phyloP scores from a whole-genome alignment of 2,797 vertebrate genomes.

The Argentina silus region DNA sequence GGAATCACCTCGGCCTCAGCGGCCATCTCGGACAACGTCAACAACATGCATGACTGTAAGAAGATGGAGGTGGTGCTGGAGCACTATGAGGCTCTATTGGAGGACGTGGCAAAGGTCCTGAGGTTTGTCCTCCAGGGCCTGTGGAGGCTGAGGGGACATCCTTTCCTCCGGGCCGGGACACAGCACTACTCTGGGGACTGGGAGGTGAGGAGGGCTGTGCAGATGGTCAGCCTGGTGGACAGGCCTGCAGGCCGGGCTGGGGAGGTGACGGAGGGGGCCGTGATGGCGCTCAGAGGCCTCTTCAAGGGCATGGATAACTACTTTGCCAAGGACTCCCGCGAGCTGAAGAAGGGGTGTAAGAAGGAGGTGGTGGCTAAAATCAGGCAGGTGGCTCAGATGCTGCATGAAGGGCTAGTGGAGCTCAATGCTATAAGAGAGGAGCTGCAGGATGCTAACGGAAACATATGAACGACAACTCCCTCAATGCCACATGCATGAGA shows the following conservation, averaged over 20 bases:
- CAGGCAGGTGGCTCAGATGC: conserved; percentile 55
- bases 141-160: conserved; percentile 67
- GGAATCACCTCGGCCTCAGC: conserved; percentile 76
- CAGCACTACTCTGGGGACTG: conserved; percentile 74
- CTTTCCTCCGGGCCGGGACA: conserved; percentile 70
- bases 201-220: conserved; percentile 74
- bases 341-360: conserved; percentile 74
- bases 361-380: conserved; percentile 71
- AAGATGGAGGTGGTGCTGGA: conserved; percentile 70
- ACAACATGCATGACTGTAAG: conserved; percentile 71
- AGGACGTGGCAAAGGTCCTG: conserved; percentile 66
- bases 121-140: conserved; percentile 68
- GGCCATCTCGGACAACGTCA: conserved; percentile 73
- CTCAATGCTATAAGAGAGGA: conserved; percentile 74
- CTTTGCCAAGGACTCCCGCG: conserved; percentile 73
- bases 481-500: neutral
- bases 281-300: conserved; percentile 56
- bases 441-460: conserved; percentile 68
- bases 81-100: conserved; percentile 66
- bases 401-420: conserved; percentile 68
- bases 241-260: conserved; percentile 58
- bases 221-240: conserved; percentile 71
- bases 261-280: conserved; percentile 30
- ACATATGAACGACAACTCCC: conserved; percentile 42
- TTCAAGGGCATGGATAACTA: conserved; percentile 74